Percentiles rank a stretch among this genome's conserved stretches.
Conservation (phyloP, 2,888 invertebrate species). For the Stictocephala bisonia region DNA sequence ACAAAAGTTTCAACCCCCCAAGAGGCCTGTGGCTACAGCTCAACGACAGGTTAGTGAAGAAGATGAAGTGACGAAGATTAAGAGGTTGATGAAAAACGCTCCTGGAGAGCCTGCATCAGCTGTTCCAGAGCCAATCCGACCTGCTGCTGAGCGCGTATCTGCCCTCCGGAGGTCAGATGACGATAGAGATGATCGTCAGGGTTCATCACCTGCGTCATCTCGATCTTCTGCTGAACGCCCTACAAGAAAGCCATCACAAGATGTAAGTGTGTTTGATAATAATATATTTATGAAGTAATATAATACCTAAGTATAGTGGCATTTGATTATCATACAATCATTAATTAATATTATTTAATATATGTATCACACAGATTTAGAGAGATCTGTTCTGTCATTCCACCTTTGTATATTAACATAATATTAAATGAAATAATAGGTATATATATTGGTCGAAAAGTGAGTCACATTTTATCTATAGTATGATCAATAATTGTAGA, state of each 20-base stretch:
- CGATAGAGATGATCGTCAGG: conserved; percentile 52
- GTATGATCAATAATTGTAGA: too few species aligned
- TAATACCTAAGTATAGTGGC: too few species aligned
- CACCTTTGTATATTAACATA: too few species aligned
- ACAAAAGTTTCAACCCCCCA: conserved; percentile 47
- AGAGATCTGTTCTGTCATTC: too few species aligned
- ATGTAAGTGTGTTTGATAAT: conserved; percentile 71
- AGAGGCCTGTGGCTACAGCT: conserved; percentile 65
- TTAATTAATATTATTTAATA: too few species aligned
- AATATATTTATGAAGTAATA: too few species aligned
- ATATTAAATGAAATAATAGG: too few species aligned
- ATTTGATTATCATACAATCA: too few species aligned
- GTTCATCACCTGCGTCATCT: conserved; percentile 63
- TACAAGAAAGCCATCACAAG: conserved; percentile 65
- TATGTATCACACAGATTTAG: too few species aligned
- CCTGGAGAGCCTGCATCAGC: conserved; percentile 51
- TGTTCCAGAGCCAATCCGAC: conserved; percentile 49
- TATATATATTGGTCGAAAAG: too few species aligned
- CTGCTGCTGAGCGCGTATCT: conserved; percentile 67
- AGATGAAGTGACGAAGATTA: conserved; percentile 88
- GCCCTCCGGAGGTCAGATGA: conserved; percentile 69
- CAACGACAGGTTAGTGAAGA: conserved; percentile 88
- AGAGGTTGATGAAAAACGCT: conserved; percentile 83
- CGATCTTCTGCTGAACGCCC: conserved; percentile 47
- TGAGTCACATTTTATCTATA: too few species aligned